Percentiles rank a stretch among this genome's conserved stretches.
Evolutionary conservation across 2,113 vertebrate genomes (phyloP).

Genomic region (Megaceryle torquata): DNA sequence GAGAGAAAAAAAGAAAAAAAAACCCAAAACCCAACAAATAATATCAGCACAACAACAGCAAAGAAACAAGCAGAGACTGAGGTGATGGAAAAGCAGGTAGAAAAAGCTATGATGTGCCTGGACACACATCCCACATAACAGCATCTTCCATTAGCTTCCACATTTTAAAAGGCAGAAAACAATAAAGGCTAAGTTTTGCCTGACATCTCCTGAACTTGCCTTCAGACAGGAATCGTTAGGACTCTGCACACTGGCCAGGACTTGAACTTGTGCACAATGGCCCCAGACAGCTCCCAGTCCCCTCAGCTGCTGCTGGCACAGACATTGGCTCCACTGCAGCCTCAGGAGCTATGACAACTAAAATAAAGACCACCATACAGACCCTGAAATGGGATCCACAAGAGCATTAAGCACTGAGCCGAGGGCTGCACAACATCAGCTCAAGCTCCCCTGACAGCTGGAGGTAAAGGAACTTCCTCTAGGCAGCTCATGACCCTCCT

Average conservation of each 20-base stretch:
- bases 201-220: background rate
- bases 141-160: background rate
- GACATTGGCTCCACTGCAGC: background rate
- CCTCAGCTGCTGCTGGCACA: background rate
- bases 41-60: background rate
- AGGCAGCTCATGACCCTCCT: background rate
- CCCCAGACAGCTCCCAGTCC: background rate
- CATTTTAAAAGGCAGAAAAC: background rate
- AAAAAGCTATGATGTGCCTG: background rate
- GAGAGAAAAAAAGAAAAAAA: no score
- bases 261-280: background rate
- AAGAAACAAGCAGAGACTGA: background rate
- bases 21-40: background rate
- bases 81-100: background rate
- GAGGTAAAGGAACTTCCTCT: background rate
- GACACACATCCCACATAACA: background rate
- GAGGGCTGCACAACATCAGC: background rate
- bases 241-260: background rate
- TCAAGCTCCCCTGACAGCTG: background rate
- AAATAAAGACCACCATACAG: background rate
- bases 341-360: background rate
- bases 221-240: accelerated
- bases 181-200: background rate
- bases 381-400: background rate
- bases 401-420: background rate